Evolutionary conservation across 2,888 invertebrate species (phyloP).

Genomic region (Caenorhabditis uteleia): DNA sequence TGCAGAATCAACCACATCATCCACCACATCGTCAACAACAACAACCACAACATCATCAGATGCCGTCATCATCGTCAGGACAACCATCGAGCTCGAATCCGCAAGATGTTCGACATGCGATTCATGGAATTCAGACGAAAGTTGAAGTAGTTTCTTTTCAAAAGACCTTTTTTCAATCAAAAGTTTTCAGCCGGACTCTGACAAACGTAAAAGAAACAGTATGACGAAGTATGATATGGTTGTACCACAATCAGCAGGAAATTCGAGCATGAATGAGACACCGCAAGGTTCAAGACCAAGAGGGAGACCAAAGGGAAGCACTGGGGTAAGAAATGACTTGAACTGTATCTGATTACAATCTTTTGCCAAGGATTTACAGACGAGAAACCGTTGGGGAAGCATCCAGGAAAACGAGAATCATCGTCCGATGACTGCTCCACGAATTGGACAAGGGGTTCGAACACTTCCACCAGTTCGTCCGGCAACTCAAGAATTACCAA

Average conservation of each 20-base stretch:
- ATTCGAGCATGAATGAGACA: too few species aligned
- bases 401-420: not conserved
- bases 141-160: not conserved
- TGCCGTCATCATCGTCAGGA: too few species aligned
- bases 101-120: not conserved
- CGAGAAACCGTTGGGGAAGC: slow-evolving; percentile 3
- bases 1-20: not conserved
- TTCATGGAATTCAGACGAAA: not conserved
- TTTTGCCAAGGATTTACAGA: not conserved
- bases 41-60: not conserved
- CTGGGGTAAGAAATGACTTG: not conserved
- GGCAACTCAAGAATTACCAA: not conserved
- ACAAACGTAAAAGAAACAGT: too few species aligned
- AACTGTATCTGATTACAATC: not conserved
- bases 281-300: too few species aligned
- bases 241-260: too few species aligned
- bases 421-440: slow-evolving; percentile 4
- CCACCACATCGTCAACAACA: slow-evolving; percentile 4
- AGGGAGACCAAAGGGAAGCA: slow-evolving; percentile 23
- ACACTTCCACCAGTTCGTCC: slow-evolving; percentile 11
- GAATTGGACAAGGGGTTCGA: slow-evolving; percentile 18
- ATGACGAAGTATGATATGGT: not conserved
- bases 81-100: too few species aligned
- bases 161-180: too few species aligned
- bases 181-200: too few species aligned